Percentiles rank a stretch among this genome's conserved stretches.
Conservation (phyloP, 2,113 vertebrate genomes). For the Bubalus kerabau region DNA sequence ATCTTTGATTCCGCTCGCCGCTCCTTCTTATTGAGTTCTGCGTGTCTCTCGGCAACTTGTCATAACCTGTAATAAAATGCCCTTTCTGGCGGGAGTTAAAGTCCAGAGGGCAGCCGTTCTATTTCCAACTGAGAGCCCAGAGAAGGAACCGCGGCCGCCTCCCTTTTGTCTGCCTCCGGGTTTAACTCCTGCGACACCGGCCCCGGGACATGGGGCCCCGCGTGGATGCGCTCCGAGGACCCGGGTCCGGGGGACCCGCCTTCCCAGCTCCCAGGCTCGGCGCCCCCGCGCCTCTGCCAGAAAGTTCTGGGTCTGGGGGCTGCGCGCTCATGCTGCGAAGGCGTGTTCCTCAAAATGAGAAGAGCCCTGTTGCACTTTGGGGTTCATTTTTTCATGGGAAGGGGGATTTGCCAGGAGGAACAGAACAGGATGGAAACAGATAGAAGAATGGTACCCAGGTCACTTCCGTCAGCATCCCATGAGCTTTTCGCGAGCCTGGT, state of each 20-base stretch:
- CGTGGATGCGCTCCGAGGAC: not conserved
- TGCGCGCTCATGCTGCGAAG: not conserved
- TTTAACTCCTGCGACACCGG: conserved; percentile 55
- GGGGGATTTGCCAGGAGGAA: not conserved
- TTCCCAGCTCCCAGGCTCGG: rapidly evolving
- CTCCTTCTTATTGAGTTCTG: conserved; percentile 76
- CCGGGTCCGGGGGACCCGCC: not conserved
- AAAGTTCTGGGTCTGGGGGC: not conserved
- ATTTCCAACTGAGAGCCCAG: conserved; percentile 79
- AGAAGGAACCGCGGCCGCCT: conserved; percentile 49
- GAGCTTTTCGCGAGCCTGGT: not conserved
- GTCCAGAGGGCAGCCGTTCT: conserved; percentile 84
- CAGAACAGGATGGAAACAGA: not conserved
- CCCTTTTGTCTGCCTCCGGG: conserved; percentile 43
- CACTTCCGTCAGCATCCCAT: not conserved
- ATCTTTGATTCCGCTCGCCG: conserved; percentile 75
- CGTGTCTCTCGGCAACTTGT: conserved; percentile 81
- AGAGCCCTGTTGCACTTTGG: not conserved
- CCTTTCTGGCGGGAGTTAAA: conserved; percentile 74
- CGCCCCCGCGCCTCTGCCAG: no score
- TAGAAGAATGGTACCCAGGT: not conserved
- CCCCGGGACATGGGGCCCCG: not conserved
- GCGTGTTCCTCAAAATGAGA: not conserved
- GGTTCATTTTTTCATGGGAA: not conserved
- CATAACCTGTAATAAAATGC: conserved; percentile 86